Percentiles rank a stretch among this genome's conserved stretches.
These are phyloP conservation scores for Meiosimyza platycephala DNA, from an alignment of 2,888 invertebrate genomes.

Conservation along the genomic window DNA sequence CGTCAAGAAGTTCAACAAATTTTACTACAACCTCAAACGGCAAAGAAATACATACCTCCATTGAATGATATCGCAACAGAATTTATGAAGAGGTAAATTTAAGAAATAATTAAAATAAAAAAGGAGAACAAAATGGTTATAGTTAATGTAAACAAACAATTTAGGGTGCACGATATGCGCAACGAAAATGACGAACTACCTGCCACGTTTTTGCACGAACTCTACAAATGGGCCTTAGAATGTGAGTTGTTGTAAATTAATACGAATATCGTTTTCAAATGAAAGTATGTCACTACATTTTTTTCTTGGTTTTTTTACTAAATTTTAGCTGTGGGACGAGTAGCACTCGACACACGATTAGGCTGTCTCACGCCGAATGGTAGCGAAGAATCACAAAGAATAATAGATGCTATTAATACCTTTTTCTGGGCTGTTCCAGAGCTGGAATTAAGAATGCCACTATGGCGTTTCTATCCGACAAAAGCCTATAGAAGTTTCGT, in stretches of 20 bases:
- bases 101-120: constrained; percentile 17
- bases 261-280: not conserved
- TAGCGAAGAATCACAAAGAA: constrained; percentile 77
- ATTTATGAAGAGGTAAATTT: constrained; percentile 75
- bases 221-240: constrained; percentile 93
- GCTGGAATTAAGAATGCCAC: constrained; percentile 78
- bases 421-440: constrained; percentile 83
- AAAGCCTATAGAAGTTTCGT: constrained; percentile 78
- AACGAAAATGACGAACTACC: constrained; percentile 79
- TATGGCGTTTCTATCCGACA: constrained; percentile 80
- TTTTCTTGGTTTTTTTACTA: not conserved
- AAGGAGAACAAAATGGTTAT: not conserved
- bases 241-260: constrained; percentile 72
- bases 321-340: constrained; percentile 79
- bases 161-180: constrained; percentile 74
- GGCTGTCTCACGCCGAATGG: constrained; percentile 75
- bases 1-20: constrained; percentile 86
- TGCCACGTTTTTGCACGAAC: constrained; percentile 85
- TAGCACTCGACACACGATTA: constrained; percentile 83
- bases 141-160: not conserved
- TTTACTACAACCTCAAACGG: constrained; percentile 82
- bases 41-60: constrained; percentile 79
- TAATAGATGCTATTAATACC: constrained; percentile 81
- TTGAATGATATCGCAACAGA: constrained; percentile 81
- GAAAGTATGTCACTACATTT: not conserved